A percentile compares a stretch with the other conserved stretches of the same genome.
Conservation (phyloP, 2,888 invertebrate species). For the Thysanoteuthis rhombus region DNA sequence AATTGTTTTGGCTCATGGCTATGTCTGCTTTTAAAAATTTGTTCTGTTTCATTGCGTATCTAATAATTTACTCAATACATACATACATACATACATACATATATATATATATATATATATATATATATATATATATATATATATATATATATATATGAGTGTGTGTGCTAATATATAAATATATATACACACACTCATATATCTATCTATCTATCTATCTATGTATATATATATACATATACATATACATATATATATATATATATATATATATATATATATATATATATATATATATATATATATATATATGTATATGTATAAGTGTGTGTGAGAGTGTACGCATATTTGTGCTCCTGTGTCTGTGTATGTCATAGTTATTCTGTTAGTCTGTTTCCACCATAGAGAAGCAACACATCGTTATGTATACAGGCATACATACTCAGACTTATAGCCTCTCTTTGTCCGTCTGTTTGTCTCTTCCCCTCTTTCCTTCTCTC, state of each 20-base stretch:
- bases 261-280: background rate
- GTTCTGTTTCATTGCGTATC: too few relatives aligned
- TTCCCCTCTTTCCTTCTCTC: too few relatives aligned
- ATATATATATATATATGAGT: background rate
- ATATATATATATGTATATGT: background rate
- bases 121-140: background rate
- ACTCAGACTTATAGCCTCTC: too few relatives aligned
- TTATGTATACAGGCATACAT: too few relatives aligned
- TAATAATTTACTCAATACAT: too few relatives aligned
- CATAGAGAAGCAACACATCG: too few relatives aligned
- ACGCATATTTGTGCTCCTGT: background rate
- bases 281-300: background rate
- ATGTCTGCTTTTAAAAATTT: too few relatives aligned
- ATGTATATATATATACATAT: background rate
- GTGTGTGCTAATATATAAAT: background rate
- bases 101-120: too few relatives aligned
- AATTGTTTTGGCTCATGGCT: too few relatives aligned
- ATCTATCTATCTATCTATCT: background rate
- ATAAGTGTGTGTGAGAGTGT: background rate
- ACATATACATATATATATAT: background rate
- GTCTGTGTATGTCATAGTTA: background rate
- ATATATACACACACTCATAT: background rate
- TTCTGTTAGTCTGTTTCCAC: too few relatives aligned
- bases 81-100: too few relatives aligned
- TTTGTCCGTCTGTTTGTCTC: too few relatives aligned